These are phyloP conservation scores for Aurelia coerulea DNA, from an alignment of 30 jellyfish, hydroid and myxozoan genomes.

Conservation along the genomic window DNA sequence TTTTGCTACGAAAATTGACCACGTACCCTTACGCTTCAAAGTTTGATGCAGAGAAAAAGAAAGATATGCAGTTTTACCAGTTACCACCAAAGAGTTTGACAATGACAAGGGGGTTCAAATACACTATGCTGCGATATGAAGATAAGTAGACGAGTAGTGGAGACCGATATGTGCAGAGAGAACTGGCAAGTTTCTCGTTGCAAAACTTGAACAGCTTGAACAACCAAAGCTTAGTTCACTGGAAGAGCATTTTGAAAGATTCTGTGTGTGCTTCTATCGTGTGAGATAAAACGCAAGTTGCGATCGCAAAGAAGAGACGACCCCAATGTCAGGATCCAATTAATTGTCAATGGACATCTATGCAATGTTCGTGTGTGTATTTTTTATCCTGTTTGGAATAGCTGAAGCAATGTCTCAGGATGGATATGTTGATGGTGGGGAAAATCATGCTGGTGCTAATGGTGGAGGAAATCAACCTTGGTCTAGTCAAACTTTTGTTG, in stretches of 20 bases:
- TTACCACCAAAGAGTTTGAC: no score
- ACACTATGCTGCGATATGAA: constrained; percentile 3
- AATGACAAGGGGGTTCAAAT: neutral
- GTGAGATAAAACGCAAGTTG: constrained; percentile 26
- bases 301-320: constrained; percentile 8
- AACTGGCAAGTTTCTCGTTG: constrained; percentile 20
- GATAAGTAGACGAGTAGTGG: constrained; percentile 16
- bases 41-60: no score
- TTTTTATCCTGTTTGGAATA: no score
- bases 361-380: no score
- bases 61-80: no score
- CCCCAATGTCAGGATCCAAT: constrained; percentile 11
- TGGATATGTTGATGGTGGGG: no score
- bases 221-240: constrained; percentile 2
- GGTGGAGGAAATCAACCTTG: no score
- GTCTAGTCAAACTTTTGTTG: no score
- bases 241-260: constrained; percentile 5
- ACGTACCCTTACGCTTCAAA: no score
- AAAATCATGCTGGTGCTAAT: neutral
- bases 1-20: no score
- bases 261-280: neutral
- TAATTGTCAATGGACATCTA: neutral
- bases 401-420: no score
- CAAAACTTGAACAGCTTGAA: neutral
- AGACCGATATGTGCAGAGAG: neutral